These are phyloP conservation scores for Umimayanthus kanabou DNA, from an alignment of 92 coral and sea anemone species.

Conservation along the genomic window DNA sequence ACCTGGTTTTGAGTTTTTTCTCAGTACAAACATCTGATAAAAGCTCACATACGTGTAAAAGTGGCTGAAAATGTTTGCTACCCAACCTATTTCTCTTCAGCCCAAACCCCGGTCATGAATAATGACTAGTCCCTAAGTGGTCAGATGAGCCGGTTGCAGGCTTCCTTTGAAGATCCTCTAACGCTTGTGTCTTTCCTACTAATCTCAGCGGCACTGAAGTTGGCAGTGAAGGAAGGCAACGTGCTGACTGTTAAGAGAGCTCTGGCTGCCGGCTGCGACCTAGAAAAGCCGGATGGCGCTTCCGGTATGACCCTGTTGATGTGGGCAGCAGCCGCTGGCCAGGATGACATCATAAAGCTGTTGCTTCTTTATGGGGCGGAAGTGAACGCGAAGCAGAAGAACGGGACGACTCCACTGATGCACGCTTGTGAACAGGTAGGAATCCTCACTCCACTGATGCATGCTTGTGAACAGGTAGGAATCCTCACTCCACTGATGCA, in stretches of 20 bases:
- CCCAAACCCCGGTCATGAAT: too few species aligned
- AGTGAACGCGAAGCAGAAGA: conserved; percentile 71
- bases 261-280: conserved; percentile 77
- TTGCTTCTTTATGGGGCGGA: conserved; percentile 78
- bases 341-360: conserved; percentile 75
- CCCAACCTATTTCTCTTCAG: too few species aligned
- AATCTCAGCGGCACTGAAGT: conserved; percentile 59
- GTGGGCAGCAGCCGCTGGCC: conserved; percentile 92
- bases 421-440: conserved; percentile 90
- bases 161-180: too few species aligned
- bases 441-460: conserved; percentile 28
- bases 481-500: conserved; percentile 36
- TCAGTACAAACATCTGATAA: too few species aligned
- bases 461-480: conserved; percentile 72
- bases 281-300: conserved; percentile 74
- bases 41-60: too few species aligned
- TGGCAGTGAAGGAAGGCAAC: conserved; percentile 82
- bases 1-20: too few species aligned
- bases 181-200: too few species aligned
- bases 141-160: too few species aligned
- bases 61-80: too few species aligned
- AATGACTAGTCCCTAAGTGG: too few species aligned
- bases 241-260: conserved; percentile 70
- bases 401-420: conserved; percentile 83
- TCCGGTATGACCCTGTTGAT: conserved; percentile 92